Evolutionary conservation across 92 coral and sea anemone genomes (phyloP).

Genomic region (Scolanthus callimorphus): DNA sequence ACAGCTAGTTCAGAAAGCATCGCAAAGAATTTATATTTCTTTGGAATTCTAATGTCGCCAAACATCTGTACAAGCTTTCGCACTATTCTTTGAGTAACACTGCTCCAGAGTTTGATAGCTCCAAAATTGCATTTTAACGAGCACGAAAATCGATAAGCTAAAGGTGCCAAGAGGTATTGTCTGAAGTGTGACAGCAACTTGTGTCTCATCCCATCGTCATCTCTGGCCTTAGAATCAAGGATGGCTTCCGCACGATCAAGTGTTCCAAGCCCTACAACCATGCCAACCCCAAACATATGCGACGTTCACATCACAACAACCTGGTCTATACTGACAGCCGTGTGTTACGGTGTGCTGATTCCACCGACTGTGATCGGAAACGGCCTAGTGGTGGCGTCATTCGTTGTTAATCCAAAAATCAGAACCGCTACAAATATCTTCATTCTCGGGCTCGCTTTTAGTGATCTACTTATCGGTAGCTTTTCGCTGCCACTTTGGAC

Average conservation of each 20-base stretch:
- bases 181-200: too few species aligned
- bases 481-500: slow-evolving; percentile 87
- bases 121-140: too few species aligned
- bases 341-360: slow-evolving; percentile 47
- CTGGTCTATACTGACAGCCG: slow-evolving; percentile 36
- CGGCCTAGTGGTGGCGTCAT: slow-evolving; percentile 72
- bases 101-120: too few species aligned
- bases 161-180: too few species aligned
- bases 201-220: too few species aligned
- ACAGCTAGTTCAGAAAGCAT: too few species aligned
- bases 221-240: too few species aligned
- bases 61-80: too few species aligned
- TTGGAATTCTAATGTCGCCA: too few species aligned
- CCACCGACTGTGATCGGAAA: slow-evolving; percentile 75
- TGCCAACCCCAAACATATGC: background rate
- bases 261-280: background rate
- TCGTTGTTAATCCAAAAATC: slow-evolving; percentile 49
- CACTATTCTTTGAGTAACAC: too few species aligned
- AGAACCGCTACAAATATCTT: slow-evolving; percentile 83
- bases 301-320: slow-evolving; percentile 19
- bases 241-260: background rate
- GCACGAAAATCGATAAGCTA: too few species aligned
- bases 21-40: too few species aligned
- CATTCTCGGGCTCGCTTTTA: slow-evolving; percentile 76
- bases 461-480: slow-evolving; percentile 78